Conservation (phyloP, 2,797 vertebrate species). For the Pseudomugil tenellus region DNA sequence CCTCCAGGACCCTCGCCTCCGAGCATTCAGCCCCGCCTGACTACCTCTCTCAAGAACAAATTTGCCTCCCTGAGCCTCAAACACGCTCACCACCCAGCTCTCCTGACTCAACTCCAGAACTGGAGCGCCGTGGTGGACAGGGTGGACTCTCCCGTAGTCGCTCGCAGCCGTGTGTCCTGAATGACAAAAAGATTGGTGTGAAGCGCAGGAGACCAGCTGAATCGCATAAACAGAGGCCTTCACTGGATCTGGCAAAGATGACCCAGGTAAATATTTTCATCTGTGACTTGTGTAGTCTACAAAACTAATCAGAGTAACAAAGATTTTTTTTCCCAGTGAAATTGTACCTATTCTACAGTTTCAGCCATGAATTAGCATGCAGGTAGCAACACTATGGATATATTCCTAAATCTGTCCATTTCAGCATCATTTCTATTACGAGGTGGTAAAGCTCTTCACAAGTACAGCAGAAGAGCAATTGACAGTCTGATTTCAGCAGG, state of each 20-base stretch:
- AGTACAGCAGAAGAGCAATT: too few relatives aligned
- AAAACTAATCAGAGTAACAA: constrained; percentile 8
- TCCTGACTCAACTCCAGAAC: constrained; percentile 88
- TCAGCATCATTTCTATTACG: too few relatives aligned
- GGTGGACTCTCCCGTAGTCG: constrained; percentile 88
- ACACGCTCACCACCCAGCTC: constrained; percentile 85
- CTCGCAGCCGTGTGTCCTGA: constrained; percentile 93
- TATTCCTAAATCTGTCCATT: too few relatives aligned
- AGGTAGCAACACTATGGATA: too few relatives aligned
- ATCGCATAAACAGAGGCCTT: constrained; percentile 89
- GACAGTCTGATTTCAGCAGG: too few relatives aligned
- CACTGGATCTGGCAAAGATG: constrained; percentile 96
- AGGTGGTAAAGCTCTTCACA: too few relatives aligned
- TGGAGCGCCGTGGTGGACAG: constrained; percentile 81
- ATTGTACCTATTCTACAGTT: not conserved
- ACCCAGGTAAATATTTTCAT: constrained; percentile 86
- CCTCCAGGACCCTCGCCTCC: constrained; percentile 51
- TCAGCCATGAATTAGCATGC: too few relatives aligned
- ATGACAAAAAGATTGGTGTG: constrained; percentile 90
- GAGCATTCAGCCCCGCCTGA: constrained; percentile 81
- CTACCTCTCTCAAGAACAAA: constrained; percentile 89
- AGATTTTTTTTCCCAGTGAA: constrained; percentile 2
- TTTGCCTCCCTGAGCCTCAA: constrained; percentile 81
- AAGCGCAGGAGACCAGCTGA: constrained; percentile 91
- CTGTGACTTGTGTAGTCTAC: not conserved